Evolutionary conservation across 2,888 invertebrate genomes (phyloP).

Genomic region (Lepas anatifera): DNA sequence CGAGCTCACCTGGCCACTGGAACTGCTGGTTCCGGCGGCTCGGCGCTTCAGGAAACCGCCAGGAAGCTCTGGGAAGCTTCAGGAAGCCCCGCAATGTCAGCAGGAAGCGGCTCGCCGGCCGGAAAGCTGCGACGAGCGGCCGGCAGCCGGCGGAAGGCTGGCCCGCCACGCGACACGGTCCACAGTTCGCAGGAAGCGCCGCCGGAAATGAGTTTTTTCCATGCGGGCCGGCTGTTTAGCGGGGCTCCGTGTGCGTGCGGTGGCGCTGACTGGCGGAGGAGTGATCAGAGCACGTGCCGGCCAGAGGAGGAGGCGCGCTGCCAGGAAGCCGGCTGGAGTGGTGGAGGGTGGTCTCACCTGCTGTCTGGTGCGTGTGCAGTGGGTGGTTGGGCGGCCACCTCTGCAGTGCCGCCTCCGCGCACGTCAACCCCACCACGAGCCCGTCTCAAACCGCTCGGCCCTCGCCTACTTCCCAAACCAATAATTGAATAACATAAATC

Average conservation of each 20-base stretch:
- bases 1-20: too few species aligned
- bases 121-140: too few species aligned
- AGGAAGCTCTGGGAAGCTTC: too few species aligned
- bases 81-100: too few species aligned
- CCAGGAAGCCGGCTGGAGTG: background rate
- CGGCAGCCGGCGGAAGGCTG: background rate
- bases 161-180: background rate
- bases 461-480: background rate
- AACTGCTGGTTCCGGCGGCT: too few species aligned
- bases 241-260: background rate
- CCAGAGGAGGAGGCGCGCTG: too few species aligned
- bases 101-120: too few species aligned
- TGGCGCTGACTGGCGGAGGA: background rate
- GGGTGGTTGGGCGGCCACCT: background rate
- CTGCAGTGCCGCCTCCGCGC: background rate
- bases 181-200: background rate
- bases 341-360: background rate
- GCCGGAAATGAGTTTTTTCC: conserved; percentile 9
- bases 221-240: conserved; percentile 3
- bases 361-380: background rate
- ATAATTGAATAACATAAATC: conserved; percentile 12
- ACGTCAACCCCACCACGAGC: background rate
- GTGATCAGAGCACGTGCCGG: background rate
- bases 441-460: background rate
- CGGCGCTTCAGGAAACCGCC: background rate